phyloP scores from a whole-genome alignment of 2,888 invertebrate species.

The Diaphora mendica region DNA sequence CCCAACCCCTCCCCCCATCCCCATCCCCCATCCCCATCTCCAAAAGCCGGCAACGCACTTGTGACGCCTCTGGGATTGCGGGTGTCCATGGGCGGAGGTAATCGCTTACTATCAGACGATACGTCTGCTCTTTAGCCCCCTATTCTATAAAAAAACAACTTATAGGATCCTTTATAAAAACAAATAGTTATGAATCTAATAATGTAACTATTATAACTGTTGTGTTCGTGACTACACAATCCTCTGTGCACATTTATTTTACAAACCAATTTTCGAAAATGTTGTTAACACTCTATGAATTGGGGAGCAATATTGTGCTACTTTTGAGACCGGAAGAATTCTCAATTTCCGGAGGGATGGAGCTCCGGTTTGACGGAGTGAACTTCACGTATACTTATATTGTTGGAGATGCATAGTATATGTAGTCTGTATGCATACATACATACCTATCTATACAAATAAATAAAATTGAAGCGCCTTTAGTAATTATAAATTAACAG shows the following conservation, averaged over 20 bases:
- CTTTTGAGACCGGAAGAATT: constrained; percentile 21
- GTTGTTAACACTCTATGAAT: background rate
- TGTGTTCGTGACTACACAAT: background rate
- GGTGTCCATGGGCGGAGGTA: too few relatives aligned
- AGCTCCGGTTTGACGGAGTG: constrained; percentile 5
- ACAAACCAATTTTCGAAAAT: constrained; percentile 12
- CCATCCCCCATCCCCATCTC: too few relatives aligned
- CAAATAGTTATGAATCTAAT: background rate
- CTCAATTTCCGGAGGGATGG: constrained; percentile 27
- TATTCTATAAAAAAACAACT: too few relatives aligned
- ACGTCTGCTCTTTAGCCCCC: too few relatives aligned
- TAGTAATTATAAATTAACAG: too few relatives aligned
- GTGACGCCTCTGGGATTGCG: too few relatives aligned
- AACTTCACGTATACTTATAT: background rate
- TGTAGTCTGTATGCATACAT: background rate
- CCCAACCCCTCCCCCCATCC: too few relatives aligned
- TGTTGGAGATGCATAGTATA: background rate
- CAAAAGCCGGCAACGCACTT: too few relatives aligned
- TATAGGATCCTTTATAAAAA: too few relatives aligned
- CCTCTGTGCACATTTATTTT: background rate
- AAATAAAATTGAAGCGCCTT: background rate
- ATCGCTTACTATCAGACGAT: too few relatives aligned
- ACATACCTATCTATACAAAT: too few relatives aligned
- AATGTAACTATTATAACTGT: background rate
- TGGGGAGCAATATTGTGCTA: constrained; percentile 19